Percentiles rank a stretch among this genome's conserved stretches.
Conservation (phyloP, 2,113 vertebrate species). For the Corvus cornix region DNA sequence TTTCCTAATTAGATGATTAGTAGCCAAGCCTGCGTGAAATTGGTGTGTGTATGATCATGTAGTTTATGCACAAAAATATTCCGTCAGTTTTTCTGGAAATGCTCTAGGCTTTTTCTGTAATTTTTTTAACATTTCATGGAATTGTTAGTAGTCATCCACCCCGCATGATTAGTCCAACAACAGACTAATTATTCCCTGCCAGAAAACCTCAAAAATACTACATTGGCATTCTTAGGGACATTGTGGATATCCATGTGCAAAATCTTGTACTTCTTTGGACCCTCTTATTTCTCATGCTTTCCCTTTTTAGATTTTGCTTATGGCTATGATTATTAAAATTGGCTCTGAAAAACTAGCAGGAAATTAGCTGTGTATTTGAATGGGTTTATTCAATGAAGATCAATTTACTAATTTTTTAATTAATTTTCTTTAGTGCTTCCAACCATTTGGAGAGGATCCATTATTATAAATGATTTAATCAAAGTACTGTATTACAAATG, state of each 20-base stretch:
- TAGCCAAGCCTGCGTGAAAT: not conserved
- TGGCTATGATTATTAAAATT: not conserved
- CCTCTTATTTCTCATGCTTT: not conserved
- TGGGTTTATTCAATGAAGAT: not conserved
- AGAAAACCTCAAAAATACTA: not conserved
- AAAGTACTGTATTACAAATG: not conserved
- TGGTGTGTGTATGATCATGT: not conserved
- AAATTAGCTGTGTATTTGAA: not conserved
- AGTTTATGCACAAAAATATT: not conserved
- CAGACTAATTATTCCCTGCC: not conserved
- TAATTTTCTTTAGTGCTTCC: not conserved
- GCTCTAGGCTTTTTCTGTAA: not conserved
- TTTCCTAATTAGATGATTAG: not conserved
- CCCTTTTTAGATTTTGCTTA: not conserved
- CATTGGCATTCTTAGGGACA: not conserved
- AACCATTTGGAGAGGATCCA: not conserved
- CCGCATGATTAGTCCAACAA: not conserved
- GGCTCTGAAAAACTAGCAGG: not conserved
- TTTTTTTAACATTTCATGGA: not conserved
- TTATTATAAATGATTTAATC: not conserved
- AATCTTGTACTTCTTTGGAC: not conserved
- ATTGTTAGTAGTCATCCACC: not conserved
- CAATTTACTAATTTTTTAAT: not conserved
- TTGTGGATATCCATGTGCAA: not conserved
- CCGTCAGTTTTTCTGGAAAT: not conserved